Percentiles rank a stretch among this genome's conserved stretches.
Conservation (phyloP, 2,113 vertebrate species). For the Heterochromis multidens region DNA sequence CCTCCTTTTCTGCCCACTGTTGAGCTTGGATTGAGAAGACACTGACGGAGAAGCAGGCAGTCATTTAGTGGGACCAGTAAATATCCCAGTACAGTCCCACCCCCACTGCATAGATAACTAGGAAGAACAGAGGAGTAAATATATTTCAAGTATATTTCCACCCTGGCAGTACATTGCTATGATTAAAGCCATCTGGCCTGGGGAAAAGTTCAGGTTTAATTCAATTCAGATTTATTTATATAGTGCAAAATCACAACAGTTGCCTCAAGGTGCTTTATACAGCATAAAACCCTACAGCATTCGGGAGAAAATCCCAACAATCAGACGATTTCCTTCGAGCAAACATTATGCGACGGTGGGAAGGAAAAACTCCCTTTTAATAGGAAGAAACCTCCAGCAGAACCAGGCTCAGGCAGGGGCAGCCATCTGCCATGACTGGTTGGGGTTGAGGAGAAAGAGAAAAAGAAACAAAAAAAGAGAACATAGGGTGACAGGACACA, state of each 20-base stretch:
- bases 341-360: background rate
- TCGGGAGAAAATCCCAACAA: background rate
- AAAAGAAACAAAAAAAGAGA: background rate
- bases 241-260: background rate
- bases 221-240: background rate
- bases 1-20: constrained; percentile 15
- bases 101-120: background rate
- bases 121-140: background rate
- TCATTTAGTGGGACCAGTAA: constrained; percentile 1
- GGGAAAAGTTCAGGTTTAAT: background rate
- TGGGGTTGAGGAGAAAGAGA: background rate
- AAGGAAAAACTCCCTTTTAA: background rate
- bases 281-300: background rate
- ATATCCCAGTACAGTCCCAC: background rate
- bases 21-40: background rate
- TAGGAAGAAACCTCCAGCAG: background rate
- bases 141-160: too few species aligned
- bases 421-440: background rate
- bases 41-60: background rate
- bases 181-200: background rate
- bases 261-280: background rate
- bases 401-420: background rate
- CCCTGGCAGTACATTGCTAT: background rate
- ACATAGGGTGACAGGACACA: too few species aligned
- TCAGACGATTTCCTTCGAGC: background rate